phyloP scores from a whole-genome alignment of 2,113 vertebrate genomes.

The Callopanchax toddi region DNA sequence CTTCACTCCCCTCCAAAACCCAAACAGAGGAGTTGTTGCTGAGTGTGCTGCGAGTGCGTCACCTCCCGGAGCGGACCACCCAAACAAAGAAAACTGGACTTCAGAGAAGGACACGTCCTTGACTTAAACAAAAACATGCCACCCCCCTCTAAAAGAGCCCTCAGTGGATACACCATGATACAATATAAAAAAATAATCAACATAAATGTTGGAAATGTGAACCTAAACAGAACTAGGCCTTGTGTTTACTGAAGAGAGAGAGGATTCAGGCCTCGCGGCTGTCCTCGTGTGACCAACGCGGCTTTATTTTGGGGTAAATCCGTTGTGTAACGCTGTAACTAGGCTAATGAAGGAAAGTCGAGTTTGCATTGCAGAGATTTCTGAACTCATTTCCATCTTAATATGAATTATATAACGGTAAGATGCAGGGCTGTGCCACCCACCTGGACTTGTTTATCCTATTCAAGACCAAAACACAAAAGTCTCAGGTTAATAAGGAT shows the following conservation, averaged over 20 bases:
- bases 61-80: slow-evolving; percentile 57
- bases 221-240: slow-evolving; percentile 8
- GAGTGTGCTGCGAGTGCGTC: slow-evolving; percentile 22
- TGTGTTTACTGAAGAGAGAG: slow-evolving; percentile 11
- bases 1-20: slow-evolving; percentile 51
- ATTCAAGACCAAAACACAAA: background rate
- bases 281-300: background rate
- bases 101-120: slow-evolving; percentile 35
- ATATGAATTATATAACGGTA: slow-evolving; percentile 39
- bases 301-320: slow-evolving; percentile 25
- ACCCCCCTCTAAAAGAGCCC: background rate
- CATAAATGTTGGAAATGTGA: background rate
- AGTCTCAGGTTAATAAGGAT: background rate
- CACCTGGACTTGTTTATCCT: slow-evolving; percentile 4
- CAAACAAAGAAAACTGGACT: slow-evolving; percentile 58
- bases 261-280: background rate
- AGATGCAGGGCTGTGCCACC: slow-evolving; percentile 6
- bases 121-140: slow-evolving; percentile 41
- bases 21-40: slow-evolving; percentile 61
- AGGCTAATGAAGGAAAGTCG: slow-evolving; percentile 37
- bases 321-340: slow-evolving; percentile 49
- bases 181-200: slow-evolving; percentile 11
- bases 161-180: background rate
- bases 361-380: slow-evolving; percentile 13
- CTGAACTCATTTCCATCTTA: slow-evolving; percentile 24